These are phyloP conservation scores for Lordiphosa collinella DNA, from an alignment of 1,140 invertebrate genomes.

Conservation along the genomic window DNA sequence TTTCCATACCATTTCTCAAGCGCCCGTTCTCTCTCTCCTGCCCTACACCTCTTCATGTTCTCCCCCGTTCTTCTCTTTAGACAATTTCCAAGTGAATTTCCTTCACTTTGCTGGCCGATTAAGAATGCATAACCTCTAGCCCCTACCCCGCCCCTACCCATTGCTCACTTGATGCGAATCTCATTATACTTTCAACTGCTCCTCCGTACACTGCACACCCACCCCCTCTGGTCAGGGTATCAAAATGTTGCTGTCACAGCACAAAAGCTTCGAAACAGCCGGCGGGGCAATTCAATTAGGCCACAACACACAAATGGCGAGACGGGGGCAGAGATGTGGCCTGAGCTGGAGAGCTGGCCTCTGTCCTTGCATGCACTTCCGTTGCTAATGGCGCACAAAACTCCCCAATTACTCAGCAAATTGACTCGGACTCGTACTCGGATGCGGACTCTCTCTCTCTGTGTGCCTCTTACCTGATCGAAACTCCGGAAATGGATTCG, in stretches of 20 bases:
- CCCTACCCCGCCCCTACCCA: neutral
- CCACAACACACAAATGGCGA: conserved; percentile 4
- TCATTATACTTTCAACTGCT: conserved; percentile 23
- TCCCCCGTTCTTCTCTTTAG: no score
- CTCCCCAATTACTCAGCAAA: conserved; percentile 35
- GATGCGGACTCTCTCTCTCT: neutral
- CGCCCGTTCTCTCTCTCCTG: no score
- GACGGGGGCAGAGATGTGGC: conserved; percentile 1
- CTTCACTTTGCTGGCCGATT: no score
- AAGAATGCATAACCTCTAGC: neutral
- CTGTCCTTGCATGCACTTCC: conserved; percentile 20
- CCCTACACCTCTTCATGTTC: no score
- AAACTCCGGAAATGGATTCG: conserved; percentile 89
- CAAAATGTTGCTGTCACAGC: conserved; percentile 53
- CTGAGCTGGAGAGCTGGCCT: neutral
- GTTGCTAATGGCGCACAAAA: conserved; percentile 43
- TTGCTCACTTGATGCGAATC: conserved; percentile 32
- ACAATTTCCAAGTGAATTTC: no score
- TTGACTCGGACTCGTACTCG: conserved; percentile 11
- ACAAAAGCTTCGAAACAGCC: conserved; percentile 52
- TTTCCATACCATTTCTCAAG: no score
- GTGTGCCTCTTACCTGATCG: conserved; percentile 52
- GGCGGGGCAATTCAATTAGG: conserved; percentile 62
- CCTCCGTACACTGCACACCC: neutral
- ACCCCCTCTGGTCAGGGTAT: conserved; percentile 16